Conservation (phyloP, 2,888 invertebrate species). For the Ochropacha duplaris region DNA sequence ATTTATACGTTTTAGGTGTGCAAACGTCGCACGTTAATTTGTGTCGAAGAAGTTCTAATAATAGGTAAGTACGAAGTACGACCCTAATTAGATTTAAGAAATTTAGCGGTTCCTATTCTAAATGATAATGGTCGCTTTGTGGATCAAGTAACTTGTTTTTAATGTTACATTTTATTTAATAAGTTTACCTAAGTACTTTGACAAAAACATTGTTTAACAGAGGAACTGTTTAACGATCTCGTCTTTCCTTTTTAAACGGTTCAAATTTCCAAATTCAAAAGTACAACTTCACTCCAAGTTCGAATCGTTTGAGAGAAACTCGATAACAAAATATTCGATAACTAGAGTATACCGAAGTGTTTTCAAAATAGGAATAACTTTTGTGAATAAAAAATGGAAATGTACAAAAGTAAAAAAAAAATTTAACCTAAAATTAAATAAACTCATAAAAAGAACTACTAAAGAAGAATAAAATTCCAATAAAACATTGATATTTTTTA, state of each 20-base stretch:
- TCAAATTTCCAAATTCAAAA: conserved; percentile 6
- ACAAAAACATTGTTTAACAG: conserved; percentile 2
- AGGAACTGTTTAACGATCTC: conserved; percentile 3
- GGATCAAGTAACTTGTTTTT: conserved; percentile 1
- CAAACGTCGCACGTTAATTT: conserved; percentile 10
- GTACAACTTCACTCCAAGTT: not conserved
- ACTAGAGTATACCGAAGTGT: not conserved
- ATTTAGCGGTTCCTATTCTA: conserved; percentile 14
- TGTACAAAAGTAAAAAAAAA: too few relatives aligned
- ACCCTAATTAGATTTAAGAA: conserved; percentile 32
- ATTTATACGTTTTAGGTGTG: conserved; percentile 74
- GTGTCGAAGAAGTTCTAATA: conserved; percentile 33
- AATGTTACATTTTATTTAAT: conserved; percentile 2
- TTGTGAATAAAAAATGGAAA: too few relatives aligned
- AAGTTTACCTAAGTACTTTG: not conserved
- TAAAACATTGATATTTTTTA: not conserved
- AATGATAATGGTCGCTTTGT: conserved; percentile 8
- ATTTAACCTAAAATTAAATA: too few relatives aligned
- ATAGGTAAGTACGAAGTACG: conserved; percentile 26
- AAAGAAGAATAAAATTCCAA: not conserved
- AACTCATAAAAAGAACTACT: too few relatives aligned
- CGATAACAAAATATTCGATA: not conserved
- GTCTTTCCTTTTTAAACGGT: conserved; percentile 7
- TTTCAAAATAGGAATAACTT: not conserved
- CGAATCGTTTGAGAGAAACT: not conserved